A percentile compares a stretch with the other conserved stretches of the same genome.
phyloP scores from a whole-genome alignment of 2,113 vertebrate genomes.

The Spizaetus ornatus region DNA sequence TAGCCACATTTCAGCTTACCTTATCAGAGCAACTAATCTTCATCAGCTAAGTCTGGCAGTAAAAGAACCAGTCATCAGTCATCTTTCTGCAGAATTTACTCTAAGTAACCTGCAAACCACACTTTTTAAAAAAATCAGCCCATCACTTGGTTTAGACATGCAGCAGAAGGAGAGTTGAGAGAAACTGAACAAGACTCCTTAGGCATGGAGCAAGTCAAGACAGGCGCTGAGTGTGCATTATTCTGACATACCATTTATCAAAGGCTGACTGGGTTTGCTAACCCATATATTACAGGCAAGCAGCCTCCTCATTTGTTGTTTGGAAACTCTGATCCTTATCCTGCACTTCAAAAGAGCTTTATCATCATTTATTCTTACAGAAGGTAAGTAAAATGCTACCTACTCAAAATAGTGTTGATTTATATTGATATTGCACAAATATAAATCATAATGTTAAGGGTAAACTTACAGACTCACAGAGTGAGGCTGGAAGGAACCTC shows the following conservation, averaged over 20 bases:
- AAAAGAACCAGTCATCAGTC: not conserved
- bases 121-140: not conserved
- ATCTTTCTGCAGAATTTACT: constrained; percentile 39
- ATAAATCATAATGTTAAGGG: not conserved
- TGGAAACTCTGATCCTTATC: not conserved
- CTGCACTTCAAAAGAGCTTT: not conserved
- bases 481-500: not conserved
- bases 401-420: not conserved
- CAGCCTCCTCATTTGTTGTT: not conserved
- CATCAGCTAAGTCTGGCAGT: not conserved
- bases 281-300: not conserved
- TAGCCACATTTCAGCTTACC: not conserved
- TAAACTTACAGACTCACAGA: not conserved
- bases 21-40: constrained; percentile 13
- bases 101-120: constrained; percentile 40
- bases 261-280: not conserved
- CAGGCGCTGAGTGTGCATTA: not conserved
- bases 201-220: not conserved
- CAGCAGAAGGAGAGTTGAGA: not conserved
- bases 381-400: not conserved
- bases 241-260: not conserved
- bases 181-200: not conserved
- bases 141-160: not conserved
- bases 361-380: not conserved
- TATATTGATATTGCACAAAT: not conserved